Evolutionary conservation across 2,113 vertebrate genomes (phyloP).

Genomic region (Genyomyrus donnyi): DNA sequence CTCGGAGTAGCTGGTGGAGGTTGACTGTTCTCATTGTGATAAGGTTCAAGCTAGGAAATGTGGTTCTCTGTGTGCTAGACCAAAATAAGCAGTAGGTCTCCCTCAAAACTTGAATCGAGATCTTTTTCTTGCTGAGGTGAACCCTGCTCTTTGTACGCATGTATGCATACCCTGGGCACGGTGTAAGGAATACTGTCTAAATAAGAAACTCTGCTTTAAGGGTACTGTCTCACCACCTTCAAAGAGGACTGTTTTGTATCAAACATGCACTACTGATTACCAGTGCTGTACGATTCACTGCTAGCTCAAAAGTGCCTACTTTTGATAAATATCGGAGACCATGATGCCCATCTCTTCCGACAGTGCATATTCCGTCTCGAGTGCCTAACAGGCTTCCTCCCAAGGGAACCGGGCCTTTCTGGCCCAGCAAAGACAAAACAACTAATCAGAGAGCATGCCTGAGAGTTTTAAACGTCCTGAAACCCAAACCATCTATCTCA

Average conservation of each 20-base stretch:
- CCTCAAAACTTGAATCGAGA: not conserved
- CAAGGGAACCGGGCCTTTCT: not conserved
- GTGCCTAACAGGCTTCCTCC: slow-evolving; percentile 27
- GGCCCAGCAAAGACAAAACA: not conserved
- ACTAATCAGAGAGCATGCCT: slow-evolving; percentile 12
- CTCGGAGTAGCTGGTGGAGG: not conserved
- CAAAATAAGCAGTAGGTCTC: not conserved
- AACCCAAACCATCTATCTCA: slow-evolving; percentile 14
- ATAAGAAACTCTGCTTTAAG: not conserved
- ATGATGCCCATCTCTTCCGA: slow-evolving; percentile 17
- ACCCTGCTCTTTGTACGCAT: slow-evolving; percentile 19
- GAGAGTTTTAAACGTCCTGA: slow-evolving; percentile 11
- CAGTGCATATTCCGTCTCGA: slow-evolving; percentile 27
- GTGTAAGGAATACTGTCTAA: not conserved
- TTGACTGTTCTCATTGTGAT: not conserved
- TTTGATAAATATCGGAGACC: slow-evolving; percentile 40
- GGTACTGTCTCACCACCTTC: not conserved
- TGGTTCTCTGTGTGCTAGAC: not conserved
- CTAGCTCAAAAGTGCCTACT: slow-evolving; percentile 60
- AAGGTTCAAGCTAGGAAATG: not conserved
- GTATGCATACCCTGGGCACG: not conserved
- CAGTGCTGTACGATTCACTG: slow-evolving; percentile 34
- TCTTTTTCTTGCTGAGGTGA: not conserved
- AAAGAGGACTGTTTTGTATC: slow-evolving; percentile 10
- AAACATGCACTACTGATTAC: slow-evolving; percentile 17